Evolutionary conservation across 1,140 invertebrate species (phyloP).

Genomic region (Rhizoglyphus robini): DNA sequence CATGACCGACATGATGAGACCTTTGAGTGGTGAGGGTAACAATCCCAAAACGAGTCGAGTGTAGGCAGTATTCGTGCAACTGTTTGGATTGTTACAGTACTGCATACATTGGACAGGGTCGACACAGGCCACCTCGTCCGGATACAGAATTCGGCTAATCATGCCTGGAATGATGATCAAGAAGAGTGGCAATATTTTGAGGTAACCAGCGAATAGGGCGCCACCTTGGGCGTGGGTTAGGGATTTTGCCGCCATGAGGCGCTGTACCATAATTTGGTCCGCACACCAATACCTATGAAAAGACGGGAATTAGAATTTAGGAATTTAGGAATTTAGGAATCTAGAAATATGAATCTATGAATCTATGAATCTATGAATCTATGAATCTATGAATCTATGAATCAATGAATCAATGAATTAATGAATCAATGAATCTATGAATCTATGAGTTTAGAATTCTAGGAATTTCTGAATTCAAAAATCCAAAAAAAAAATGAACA

Average conservation of each 20-base stretch:
- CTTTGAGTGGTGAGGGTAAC: constrained; percentile 37
- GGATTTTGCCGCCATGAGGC: constrained; percentile 40
- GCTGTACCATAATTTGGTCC: constrained; percentile 38
- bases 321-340: no score
- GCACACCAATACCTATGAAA: constrained; percentile 41
- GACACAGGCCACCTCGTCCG: constrained; percentile 35
- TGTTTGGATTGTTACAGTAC: constrained; percentile 34
- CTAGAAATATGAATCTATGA: no score
- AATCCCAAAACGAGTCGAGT: constrained; percentile 39
- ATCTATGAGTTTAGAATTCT: no score
- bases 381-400: no score
- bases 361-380: no score
- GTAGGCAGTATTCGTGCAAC: constrained; percentile 42
- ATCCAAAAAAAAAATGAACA: no score
- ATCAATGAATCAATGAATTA: no score
- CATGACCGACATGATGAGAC: constrained; percentile 43
- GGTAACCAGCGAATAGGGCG: constrained; percentile 40
- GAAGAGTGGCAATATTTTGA: constrained; percentile 42
- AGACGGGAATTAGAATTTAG: no score
- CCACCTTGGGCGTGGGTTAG: constrained; percentile 42
- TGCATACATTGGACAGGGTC: constrained; percentile 34
- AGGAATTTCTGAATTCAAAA: no score
- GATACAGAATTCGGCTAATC: constrained; percentile 39
- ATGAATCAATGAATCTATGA: no score
- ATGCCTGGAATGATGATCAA: constrained; percentile 43